Percentiles rank a stretch among this genome's conserved stretches.
Evolutionary conservation across 2,888 invertebrate genomes (phyloP).

Genomic region (Tetropium fuscum): DNA sequence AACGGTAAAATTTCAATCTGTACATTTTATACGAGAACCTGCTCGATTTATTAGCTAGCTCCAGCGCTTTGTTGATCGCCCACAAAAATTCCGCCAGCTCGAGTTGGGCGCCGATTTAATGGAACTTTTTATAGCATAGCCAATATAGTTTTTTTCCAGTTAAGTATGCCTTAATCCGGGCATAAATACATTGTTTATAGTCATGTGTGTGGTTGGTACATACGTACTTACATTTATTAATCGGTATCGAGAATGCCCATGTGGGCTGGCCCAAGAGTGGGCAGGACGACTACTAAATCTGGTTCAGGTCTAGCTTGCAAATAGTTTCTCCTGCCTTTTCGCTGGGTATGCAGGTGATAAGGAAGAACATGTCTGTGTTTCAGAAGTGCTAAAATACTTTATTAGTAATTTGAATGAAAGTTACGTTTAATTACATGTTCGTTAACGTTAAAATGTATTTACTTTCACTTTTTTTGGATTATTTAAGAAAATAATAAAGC

Average conservation of each 20-base stretch:
- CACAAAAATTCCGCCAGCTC: constrained; percentile 17
- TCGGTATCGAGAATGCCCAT: constrained; percentile 38
- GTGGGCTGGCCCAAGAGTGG: constrained; percentile 40
- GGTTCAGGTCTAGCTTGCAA: constrained; percentile 38
- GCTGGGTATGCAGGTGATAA: constrained; percentile 17
- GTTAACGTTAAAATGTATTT: constrained; percentile 7
- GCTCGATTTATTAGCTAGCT: constrained; percentile 9
- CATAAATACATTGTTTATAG: constrained; percentile 20
- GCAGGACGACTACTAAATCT: constrained; percentile 39
- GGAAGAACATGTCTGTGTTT: not conserved
- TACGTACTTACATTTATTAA: constrained; percentile 29
- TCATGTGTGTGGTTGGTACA: constrained; percentile 18
- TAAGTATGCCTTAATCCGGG: constrained; percentile 16
- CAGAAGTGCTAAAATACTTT: not conserved
- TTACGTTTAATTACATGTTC: constrained; percentile 3
- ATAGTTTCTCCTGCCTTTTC: constrained; percentile 9
- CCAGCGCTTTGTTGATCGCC: constrained; percentile 6
- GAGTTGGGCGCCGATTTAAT: constrained; percentile 24
- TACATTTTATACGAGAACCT: constrained; percentile 8
- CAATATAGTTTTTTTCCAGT: constrained; percentile 16
- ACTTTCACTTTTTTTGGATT: constrained; percentile 28
- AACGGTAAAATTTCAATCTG: not conserved
- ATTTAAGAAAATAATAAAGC: constrained; percentile 17
- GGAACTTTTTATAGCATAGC: constrained; percentile 13
- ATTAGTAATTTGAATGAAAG: constrained; percentile 8